Evolutionary conservation across 2,888 invertebrate genomes (phyloP).

Genomic region (Drosophila siamana): DNA sequence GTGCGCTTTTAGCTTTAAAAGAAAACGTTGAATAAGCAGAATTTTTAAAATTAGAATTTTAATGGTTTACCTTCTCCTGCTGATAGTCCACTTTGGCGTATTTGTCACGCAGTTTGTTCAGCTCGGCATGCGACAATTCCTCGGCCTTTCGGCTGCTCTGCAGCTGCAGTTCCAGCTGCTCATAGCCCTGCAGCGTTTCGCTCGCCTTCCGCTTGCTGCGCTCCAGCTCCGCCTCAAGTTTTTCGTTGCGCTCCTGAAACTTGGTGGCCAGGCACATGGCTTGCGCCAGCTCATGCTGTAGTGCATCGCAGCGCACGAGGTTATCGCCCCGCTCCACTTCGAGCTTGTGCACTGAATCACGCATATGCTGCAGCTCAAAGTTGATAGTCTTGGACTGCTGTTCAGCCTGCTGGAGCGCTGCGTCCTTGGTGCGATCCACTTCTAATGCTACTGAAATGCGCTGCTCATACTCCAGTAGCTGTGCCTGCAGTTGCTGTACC

Average conservation of each 20-base stretch:
- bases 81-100: constrained; percentile 86
- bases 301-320: constrained; percentile 87
- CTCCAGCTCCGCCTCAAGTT: constrained; percentile 86
- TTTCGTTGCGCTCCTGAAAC: constrained; percentile 89
- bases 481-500: constrained; percentile 91
- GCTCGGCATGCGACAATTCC: constrained; percentile 82
- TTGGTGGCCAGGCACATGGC: constrained; percentile 89
- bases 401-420: constrained; percentile 88
- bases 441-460: constrained; percentile 91
- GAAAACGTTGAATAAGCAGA: no score
- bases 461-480: constrained; percentile 91
- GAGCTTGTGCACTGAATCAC: constrained; percentile 67
- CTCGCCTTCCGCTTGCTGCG: constrained; percentile 22
- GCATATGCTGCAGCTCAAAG: constrained; percentile 70
- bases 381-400: constrained; percentile 87
- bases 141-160: constrained; percentile 83
- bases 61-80: constrained; percentile 85
- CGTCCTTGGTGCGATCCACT: constrained; percentile 91
- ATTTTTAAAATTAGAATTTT: not conserved
- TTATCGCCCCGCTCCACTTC: constrained; percentile 84
- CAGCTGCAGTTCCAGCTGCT: constrained; percentile 84
- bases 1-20: constrained; percentile 85
- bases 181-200: constrained; percentile 75
- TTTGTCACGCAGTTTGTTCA: constrained; percentile 85
- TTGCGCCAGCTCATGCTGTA: constrained; percentile 91